Percentiles rank a stretch among this genome's conserved stretches.
Conservation (phyloP, 2,113 vertebrate genomes). For the Zeus faber region DNA sequence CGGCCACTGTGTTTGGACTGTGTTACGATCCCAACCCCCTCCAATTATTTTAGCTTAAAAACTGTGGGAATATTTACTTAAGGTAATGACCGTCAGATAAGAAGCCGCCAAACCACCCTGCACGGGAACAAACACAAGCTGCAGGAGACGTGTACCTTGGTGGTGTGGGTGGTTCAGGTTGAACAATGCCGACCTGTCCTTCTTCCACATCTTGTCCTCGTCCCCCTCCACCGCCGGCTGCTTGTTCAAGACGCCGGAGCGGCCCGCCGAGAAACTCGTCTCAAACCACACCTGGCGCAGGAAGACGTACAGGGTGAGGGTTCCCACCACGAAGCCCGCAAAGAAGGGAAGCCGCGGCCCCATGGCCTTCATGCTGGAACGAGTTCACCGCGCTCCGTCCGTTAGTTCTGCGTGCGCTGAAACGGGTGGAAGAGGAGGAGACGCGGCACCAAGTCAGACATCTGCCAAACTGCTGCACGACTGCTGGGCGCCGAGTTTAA, state of each 20-base stretch:
- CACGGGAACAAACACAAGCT: too few species aligned
- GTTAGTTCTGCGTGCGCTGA: slow-evolving; percentile 35
- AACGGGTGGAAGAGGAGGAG: background rate
- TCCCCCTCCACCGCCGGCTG: slow-evolving; percentile 19
- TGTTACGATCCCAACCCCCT: too few species aligned
- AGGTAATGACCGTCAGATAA: too few species aligned
- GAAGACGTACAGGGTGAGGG: slow-evolving; percentile 67
- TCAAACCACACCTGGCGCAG: slow-evolving; percentile 59
- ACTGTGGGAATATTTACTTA: too few species aligned
- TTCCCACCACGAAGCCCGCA: slow-evolving; percentile 73
- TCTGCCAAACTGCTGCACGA: background rate
- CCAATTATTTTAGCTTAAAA: too few species aligned
- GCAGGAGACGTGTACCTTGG: slow-evolving; percentile 67
- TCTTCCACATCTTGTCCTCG: slow-evolving; percentile 63
- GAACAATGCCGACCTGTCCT: slow-evolving; percentile 72
- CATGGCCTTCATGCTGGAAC: slow-evolving; percentile 62
- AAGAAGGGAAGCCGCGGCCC: slow-evolving; percentile 66
- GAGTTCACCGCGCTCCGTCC: slow-evolving; percentile 13
- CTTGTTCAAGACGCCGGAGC: background rate
- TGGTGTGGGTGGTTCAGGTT: slow-evolving; percentile 74
- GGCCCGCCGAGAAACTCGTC: background rate
- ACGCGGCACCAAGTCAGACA: background rate
- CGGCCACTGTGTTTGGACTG: too few species aligned
- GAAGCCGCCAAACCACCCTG: too few species aligned
- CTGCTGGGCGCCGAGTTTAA: background rate